phyloP scores from a whole-genome alignment of 2,113 vertebrate species.

The Phasianus colchicus region DNA sequence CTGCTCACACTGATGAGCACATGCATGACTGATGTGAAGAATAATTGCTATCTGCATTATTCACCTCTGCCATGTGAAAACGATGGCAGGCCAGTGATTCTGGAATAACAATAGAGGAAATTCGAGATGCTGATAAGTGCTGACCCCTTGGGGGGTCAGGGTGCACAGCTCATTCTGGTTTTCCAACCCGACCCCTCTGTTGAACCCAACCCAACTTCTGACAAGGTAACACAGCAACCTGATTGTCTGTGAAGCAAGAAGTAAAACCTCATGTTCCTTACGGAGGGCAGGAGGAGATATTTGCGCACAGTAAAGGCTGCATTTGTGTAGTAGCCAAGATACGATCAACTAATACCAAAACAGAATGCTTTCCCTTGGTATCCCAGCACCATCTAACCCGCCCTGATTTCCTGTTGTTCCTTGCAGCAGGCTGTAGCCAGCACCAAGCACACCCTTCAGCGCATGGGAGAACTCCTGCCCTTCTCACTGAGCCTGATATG shows the following conservation, averaged over 20 bases:
- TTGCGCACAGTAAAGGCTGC: background rate
- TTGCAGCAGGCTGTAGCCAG: background rate
- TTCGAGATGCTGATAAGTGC: background rate
- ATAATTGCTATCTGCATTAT: background rate
- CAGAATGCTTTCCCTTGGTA: background rate
- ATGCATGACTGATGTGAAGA: background rate
- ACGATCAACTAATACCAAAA: background rate
- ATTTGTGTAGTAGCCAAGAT: conserved; percentile 5
- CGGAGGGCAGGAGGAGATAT: background rate
- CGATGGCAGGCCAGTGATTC: background rate
- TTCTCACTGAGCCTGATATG: background rate
- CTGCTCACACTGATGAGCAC: conserved; percentile 13
- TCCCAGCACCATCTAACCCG: background rate
- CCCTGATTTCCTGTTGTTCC: background rate
- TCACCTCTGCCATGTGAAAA: background rate
- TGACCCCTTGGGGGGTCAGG: background rate
- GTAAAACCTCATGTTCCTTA: background rate
- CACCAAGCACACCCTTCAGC: background rate
- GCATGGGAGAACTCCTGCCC: background rate
- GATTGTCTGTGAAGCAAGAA: background rate
- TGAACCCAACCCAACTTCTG: background rate
- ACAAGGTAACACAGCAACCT: fast-evolving
- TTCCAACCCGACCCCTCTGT: fast-evolving
- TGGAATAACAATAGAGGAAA: background rate
- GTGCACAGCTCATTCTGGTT: background rate